Percentiles rank a stretch among this genome's conserved stretches.
phyloP scores from a whole-genome alignment of 2,888 invertebrate genomes.

The Morpho deidamia region DNA sequence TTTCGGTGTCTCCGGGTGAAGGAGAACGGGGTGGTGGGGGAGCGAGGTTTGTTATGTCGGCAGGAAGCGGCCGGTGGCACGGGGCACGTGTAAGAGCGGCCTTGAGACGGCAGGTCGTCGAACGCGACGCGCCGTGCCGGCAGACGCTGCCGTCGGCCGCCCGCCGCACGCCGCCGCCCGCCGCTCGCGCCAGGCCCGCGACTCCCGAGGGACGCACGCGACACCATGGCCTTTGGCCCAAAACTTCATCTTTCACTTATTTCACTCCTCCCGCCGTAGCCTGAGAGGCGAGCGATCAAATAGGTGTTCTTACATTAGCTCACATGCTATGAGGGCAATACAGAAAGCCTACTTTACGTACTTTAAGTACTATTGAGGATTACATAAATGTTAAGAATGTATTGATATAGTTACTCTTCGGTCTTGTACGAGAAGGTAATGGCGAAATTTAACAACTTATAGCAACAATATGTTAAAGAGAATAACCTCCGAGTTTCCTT shows the following conservation, averaged over 20 bases:
- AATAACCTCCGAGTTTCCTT: too few species aligned
- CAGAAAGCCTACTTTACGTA: too few species aligned
- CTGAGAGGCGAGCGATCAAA: too few species aligned
- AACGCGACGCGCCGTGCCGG: constrained; percentile 52
- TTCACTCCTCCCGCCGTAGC: too few species aligned
- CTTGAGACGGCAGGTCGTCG: constrained; percentile 72
- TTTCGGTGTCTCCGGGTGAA: constrained; percentile 30
- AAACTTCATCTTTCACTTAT: neutral
- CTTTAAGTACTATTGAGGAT: too few species aligned
- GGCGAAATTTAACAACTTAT: too few species aligned
- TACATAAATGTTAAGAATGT: too few species aligned
- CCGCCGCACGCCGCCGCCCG: constrained; percentile 26
- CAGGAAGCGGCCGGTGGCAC: constrained; percentile 69
- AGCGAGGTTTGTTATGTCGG: constrained; percentile 72
- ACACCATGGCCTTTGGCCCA: constrained; percentile 40
- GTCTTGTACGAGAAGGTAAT: too few species aligned
- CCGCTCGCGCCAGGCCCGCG: constrained; percentile 17
- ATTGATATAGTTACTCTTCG: too few species aligned
- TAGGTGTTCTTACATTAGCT: too few species aligned
- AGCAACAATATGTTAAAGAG: too few species aligned
- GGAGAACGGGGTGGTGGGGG: constrained; percentile 45
- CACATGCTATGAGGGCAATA: too few species aligned
- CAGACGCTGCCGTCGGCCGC: constrained; percentile 49
- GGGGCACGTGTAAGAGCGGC: constrained; percentile 74
- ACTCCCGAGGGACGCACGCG: constrained; percentile 8